Base-by-base conservation (phyloP, 2,888 invertebrate species). In the Caenorhabditis sp. region DNA sequence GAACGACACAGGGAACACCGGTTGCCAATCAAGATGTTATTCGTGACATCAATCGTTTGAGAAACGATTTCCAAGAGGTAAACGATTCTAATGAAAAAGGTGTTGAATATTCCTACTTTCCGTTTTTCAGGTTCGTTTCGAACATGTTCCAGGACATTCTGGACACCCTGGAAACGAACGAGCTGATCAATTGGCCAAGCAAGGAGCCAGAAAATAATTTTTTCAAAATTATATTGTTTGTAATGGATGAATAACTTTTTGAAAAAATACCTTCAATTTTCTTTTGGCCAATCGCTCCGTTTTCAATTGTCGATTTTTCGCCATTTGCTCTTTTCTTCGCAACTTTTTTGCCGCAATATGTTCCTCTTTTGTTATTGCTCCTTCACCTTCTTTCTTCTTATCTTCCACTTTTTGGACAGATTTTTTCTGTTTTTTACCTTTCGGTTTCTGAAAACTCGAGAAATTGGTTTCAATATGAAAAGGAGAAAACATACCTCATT, bases 21-120 rank as follows among this genome's bases (percentile, higher is more conserved):
- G 97, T 97, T 0, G 93, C 93, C 86, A 97, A 97, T 89, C 92
- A 92, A 85, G 91, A 90, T 19, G 95, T 97, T 87, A 92, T 97
- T 75, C 90, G 92, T 81, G 92, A 92, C 79, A 90, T 99, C 79
- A 93, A 95, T 84, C 6, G 12, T 10, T 51, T 51, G 51, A 51
- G 21, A 51, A 6, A 4, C 21, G 21, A 51, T 23, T 23, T 51
- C 21, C 6, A 43, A 14, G 43, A 43, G 43, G 43, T 43, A 43
- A 17, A 17, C 12, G 36, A 36, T 17, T 43, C 14, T 17, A 2
- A 43, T 17, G 14, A 43, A 10, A 12, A n/a, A n/a, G n/a, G n/a
- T 17, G 14, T 3, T 43, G 14, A 3, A 43, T 12, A 10, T 14
- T 43, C 14, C 14, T 5, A 17, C 14, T 17, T 43, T 3, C 3